A percentile compares a stretch with the other conserved stretches of the same genome.
Evolutionary conservation across 2,797 vertebrate species (phyloP).

Genomic region (Pangasius sanitwongsei): DNA sequence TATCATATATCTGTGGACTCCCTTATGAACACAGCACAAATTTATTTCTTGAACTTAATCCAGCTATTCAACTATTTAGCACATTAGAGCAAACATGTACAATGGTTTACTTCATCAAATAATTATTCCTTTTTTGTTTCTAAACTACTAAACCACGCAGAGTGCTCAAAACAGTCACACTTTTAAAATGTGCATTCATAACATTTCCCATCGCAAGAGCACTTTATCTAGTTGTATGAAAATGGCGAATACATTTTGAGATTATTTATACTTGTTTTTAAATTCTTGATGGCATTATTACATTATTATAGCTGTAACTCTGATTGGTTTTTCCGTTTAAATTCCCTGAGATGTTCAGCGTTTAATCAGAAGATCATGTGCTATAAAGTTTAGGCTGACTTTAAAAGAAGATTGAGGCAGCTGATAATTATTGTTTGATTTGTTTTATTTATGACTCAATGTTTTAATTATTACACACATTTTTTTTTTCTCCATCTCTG

Average conservation of each 20-base stretch:
- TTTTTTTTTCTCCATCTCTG: slow-evolving; percentile 17
- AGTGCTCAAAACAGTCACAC: neutral
- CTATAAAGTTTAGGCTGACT: neutral
- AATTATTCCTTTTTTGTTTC: too few species aligned
- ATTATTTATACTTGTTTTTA: neutral
- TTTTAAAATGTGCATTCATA: neutral
- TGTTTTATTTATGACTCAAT: neutral
- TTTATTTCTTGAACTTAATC: neutral
- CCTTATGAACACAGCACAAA: neutral
- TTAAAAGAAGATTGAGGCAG: neutral
- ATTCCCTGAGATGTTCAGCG: neutral
- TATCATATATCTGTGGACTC: too few species aligned
- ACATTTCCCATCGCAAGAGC: neutral
- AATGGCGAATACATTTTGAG: neutral
- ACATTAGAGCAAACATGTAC: neutral
- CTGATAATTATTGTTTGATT: neutral
- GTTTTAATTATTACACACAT: neutral
- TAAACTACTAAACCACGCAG: too few species aligned
- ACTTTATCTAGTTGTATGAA: neutral
- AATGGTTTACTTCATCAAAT: neutral
- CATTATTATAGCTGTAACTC: neutral
- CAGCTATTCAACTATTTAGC: neutral
- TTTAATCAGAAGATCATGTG: neutral
- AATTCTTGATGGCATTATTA: neutral
- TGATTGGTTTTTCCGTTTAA: neutral